Conservation (phyloP, 2,797 vertebrate species). For the Nannoperca australis region DNA sequence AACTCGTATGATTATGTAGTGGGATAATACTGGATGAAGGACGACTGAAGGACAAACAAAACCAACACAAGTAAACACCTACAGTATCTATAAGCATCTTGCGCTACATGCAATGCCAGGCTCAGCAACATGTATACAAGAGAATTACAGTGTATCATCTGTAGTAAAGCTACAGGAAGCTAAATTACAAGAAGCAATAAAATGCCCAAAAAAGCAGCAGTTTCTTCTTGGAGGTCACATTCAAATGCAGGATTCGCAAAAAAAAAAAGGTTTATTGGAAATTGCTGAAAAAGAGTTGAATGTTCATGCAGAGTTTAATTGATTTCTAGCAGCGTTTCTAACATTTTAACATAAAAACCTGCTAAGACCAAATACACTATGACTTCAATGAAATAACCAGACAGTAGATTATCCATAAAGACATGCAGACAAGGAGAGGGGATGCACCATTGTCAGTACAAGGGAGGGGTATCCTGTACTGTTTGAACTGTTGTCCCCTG, state of each 20-base stretch:
- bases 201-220: neutral
- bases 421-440: conserved; percentile 55
- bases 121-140: conserved; percentile 28
- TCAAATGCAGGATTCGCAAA: conserved; percentile 4
- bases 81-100: neutral
- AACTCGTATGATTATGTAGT: neutral
- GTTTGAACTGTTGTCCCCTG: conserved; percentile 30
- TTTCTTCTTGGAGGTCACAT: neutral
- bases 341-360: conserved; percentile 3
- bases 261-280: neutral
- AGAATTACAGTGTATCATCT: conserved; percentile 40
- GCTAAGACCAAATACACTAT: neutral
- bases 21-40: conserved; percentile 3
- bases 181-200: conserved; percentile 1
- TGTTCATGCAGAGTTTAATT: conserved; percentile 18
- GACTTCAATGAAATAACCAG: conserved; percentile 4
- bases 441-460: conserved; percentile 44
- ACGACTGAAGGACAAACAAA: conserved; percentile 18
- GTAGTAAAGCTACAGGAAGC: neutral
- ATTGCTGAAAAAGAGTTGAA: conserved; percentile 33
- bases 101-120: conserved; percentile 46
- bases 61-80: conserved; percentile 16
- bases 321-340: neutral
- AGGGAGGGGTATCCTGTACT: conserved; percentile 24
- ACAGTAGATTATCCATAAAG: conserved; percentile 47